phyloP scores from a whole-genome alignment of 37 sponge, comb jelly and placozoan species.

The Theonella swinhoei region DNA sequence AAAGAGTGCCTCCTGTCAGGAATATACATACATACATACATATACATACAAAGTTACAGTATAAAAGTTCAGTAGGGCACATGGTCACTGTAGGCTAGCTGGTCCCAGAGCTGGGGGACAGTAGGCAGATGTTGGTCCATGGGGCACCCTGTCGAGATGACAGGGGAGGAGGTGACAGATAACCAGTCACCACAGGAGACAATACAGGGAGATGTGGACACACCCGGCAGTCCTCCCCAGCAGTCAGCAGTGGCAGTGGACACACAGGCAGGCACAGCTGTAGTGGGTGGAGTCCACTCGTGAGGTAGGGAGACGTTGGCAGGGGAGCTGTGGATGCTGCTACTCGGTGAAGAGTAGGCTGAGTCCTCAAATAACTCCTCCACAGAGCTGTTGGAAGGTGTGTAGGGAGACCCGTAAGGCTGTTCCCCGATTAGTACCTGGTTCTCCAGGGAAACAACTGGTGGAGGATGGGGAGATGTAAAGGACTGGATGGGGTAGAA shows the following conservation, averaged over 20 bases:
- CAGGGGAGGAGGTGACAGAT: constrained; percentile 23
- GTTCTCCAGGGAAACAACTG: not conserved
- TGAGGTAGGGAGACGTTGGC: not conserved
- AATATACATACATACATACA: too few relatives aligned
- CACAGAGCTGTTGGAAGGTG: constrained; percentile 15
- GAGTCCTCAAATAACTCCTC: constrained; percentile 7
- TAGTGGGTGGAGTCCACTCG: not conserved
- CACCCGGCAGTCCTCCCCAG: not conserved
- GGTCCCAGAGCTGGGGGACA: not conserved
- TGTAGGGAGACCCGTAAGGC: constrained; percentile 33
- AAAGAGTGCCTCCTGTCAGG: not conserved
- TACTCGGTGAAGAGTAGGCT: constrained; percentile 34
- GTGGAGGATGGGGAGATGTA: not conserved
- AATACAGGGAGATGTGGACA: not conserved
- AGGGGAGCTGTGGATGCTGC: constrained; percentile 2
- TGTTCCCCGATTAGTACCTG: constrained; percentile 21
- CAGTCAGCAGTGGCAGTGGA: not conserved
- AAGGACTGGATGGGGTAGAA: not conserved
- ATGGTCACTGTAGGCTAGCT: not conserved
- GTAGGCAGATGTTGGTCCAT: not conserved
- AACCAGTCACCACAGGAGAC: not conserved
- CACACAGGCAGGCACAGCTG: not conserved
- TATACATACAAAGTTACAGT: not conserved
- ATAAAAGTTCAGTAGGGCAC: not conserved
- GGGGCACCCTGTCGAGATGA: constrained; percentile 18